Conservation (phyloP, 1,140 invertebrate genomes). For the Coelopa frigida region DNA sequence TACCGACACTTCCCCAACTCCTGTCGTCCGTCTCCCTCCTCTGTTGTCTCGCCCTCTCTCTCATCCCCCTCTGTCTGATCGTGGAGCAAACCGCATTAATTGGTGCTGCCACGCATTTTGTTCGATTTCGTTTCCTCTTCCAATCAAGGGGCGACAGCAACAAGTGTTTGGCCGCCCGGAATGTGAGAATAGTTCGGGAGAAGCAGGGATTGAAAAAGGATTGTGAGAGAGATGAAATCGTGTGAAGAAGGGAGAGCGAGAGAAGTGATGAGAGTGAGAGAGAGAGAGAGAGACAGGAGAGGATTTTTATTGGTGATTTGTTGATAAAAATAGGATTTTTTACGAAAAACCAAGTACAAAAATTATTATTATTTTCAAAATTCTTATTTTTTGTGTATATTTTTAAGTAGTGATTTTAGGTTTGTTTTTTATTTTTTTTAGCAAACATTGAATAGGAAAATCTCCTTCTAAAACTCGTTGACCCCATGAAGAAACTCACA, state of each 20-base stretch:
- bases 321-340: neutral
- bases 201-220: no score
- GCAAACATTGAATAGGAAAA: constrained; percentile 2
- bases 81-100: no score
- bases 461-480: neutral
- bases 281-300: neutral
- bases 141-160: no score
- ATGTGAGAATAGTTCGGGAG: no score
- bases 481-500: neutral
- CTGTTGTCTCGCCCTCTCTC: no score
- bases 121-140: no score
- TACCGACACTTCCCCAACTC: no score
- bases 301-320: neutral
- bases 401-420: constrained; percentile 4
- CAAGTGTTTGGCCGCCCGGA: no score
- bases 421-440: constrained; percentile 1
- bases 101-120: no score
- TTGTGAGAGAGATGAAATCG: no score
- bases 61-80: no score
- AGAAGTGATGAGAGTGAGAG: neutral
- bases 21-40: no score
- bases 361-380: constrained; percentile 9
- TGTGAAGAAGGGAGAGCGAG: neutral
- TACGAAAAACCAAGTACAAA: constrained; percentile 1
- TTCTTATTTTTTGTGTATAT: constrained; percentile 7